Conservation (phyloP, 2,113 vertebrate species). For the Dipodomys stephensi region DNA sequence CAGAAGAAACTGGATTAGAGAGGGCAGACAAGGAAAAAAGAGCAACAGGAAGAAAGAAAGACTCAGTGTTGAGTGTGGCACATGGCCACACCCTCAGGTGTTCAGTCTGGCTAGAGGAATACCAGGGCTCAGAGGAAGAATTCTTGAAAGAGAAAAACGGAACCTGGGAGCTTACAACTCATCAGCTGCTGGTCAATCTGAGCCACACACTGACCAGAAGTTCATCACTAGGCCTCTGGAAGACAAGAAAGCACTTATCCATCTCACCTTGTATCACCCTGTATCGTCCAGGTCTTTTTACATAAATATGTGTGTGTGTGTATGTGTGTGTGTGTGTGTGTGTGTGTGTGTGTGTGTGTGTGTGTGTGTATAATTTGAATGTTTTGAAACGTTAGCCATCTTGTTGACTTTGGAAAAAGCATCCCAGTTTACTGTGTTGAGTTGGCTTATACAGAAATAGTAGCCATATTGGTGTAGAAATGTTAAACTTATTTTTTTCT, state of each 20-base stretch:
- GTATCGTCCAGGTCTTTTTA: neutral
- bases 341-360: no score
- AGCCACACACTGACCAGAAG: neutral
- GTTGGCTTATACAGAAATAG: no score
- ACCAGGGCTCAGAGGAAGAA: no score
- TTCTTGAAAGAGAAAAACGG: no score
- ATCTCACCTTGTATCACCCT: neutral
- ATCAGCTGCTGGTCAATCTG: neutral
- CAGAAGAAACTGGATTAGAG: conserved; percentile 3
- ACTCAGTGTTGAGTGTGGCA: neutral
- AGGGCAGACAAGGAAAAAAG: neutral
- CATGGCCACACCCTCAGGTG: neutral
- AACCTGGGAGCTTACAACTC: neutral
- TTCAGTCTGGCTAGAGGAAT: neutral
- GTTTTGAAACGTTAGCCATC: no score
- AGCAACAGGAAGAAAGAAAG: neutral
- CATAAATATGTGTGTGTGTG: no score
- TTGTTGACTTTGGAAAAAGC: no score
- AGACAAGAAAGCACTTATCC: neutral
- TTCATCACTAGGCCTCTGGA: neutral
- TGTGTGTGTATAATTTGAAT: no score
- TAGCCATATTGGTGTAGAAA: no score
- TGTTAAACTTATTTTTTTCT: no score
- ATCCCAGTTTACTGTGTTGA: no score
- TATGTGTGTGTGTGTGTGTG: no score